These are phyloP conservation scores for Sigmodon hispidus DNA, from an alignment of 2,113 vertebrate genomes.

Conservation along the genomic window DNA sequence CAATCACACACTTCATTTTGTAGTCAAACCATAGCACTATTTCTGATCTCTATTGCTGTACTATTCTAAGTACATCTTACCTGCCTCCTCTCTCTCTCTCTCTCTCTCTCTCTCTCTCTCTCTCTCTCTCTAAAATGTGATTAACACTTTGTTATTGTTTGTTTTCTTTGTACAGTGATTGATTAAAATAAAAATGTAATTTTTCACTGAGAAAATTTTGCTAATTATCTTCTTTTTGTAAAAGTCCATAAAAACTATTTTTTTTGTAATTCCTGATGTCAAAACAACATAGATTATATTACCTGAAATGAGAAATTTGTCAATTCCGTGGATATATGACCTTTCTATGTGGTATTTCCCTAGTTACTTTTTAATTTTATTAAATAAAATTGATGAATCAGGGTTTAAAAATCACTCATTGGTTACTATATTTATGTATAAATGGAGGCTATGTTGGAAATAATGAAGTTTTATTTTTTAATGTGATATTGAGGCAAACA, in stretches of 20 bases:
- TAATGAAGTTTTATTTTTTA: neutral
- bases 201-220: neutral
- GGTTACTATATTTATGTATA: neutral
- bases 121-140: neutral
- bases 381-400: neutral
- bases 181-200: neutral
- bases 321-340: neutral
- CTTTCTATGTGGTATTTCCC: neutral
- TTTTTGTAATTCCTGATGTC: neutral
- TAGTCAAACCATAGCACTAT: neutral
- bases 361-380: neutral
- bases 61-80: slow-evolving; percentile 1
- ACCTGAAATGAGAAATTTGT: neutral
- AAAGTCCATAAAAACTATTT: slow-evolving; percentile 1
- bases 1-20: slow-evolving; percentile 4
- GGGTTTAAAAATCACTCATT: neutral
- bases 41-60: neutral
- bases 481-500: neutral
- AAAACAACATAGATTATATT: neutral
- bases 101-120: neutral
- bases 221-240: slow-evolving; percentile 7
- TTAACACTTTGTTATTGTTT: neutral
- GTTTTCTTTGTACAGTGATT: neutral
- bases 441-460: neutral
- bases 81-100: neutral